These are phyloP conservation scores for Cyaniris semiargus DNA, from an alignment of 2,888 invertebrate genomes.

Conservation along the genomic window DNA sequence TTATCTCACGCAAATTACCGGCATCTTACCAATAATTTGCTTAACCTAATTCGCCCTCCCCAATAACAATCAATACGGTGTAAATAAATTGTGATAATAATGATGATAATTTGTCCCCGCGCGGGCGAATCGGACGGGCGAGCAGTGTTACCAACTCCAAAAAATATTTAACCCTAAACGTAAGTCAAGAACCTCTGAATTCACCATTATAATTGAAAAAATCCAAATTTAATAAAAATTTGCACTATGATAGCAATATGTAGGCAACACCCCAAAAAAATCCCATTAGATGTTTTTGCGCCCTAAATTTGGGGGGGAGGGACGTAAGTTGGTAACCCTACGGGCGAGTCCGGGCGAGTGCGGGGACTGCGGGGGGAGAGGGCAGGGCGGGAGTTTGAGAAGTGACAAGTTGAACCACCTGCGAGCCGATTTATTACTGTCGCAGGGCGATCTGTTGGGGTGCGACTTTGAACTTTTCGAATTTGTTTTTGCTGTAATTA, in stretches of 20 bases:
- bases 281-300: no score
- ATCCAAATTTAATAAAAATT: no score
- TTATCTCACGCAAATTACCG: background rate
- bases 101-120: slow-evolving; percentile 27
- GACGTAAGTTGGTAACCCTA: no score
- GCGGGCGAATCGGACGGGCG: background rate
- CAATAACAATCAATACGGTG: slow-evolving; percentile 14
- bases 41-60: background rate
- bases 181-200: no score
- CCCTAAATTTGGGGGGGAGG: no score
- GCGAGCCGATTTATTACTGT: slow-evolving; percentile 51
- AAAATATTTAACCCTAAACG: no score
- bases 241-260: no score
- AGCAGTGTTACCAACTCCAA: no score
- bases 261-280: no score
- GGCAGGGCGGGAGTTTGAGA: slow-evolving; percentile 35
- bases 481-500: background rate
- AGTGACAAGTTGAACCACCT: slow-evolving; percentile 55
- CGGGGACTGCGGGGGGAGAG: slow-evolving; percentile 37
- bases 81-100: slow-evolving; percentile 25
- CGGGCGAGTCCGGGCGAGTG: slow-evolving; percentile 33
- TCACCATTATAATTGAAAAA: no score
- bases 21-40: slow-evolving; percentile 5
- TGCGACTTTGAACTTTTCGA: slow-evolving; percentile 24
- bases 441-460: slow-evolving; percentile 44